Evolutionary conservation across 2,888 invertebrate genomes (phyloP).

Genomic region (Hirtodrosophila duncani): DNA sequence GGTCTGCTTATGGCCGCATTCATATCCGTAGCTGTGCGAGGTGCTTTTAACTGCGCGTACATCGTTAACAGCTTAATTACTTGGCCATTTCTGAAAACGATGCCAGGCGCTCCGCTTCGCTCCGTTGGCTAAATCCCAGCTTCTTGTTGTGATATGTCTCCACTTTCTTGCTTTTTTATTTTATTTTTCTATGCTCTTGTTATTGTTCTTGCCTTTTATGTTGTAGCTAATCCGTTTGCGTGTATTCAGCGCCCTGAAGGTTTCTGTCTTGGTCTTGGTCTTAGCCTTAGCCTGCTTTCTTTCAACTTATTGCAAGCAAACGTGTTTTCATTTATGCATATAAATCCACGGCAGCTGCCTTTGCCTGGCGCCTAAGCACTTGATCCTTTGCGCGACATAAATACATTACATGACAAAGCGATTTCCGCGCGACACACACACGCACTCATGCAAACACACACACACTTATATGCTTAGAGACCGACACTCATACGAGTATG

Average conservation of each 20-base stretch:
- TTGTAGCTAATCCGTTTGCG: conserved; percentile 60
- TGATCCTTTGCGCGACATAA: conserved; percentile 62
- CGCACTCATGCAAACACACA: conserved; percentile 10
- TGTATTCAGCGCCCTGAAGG: conserved; percentile 34
- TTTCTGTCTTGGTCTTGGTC: conserved; percentile 6
- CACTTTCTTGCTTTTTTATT: conserved; percentile 5
- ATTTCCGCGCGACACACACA: conserved; percentile 39
- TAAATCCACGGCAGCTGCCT: conserved; percentile 62
- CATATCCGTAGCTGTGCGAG: conserved; percentile 22
- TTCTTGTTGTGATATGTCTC: conserved; percentile 23
- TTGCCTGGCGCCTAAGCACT: conserved; percentile 63
- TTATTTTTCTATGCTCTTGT: conserved; percentile 9
- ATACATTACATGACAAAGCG: conserved; percentile 65
- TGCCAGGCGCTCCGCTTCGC: conserved; percentile 27
- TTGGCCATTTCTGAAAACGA: conserved; percentile 59
- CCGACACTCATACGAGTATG: background rate
- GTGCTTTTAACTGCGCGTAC: conserved; percentile 50
- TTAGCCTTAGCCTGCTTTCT: conserved; percentile 38
- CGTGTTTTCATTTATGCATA: conserved; percentile 55
- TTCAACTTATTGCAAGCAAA: conserved; percentile 33
- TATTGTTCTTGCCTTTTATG: conserved; percentile 36
- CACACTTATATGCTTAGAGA: background rate
- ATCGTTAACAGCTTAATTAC: conserved; percentile 71
- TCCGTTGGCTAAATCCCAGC: conserved; percentile 20
- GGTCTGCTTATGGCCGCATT: conserved; percentile 25